These are phyloP conservation scores for Eucidaris tribuloides DNA, from an alignment of 35 echinoderm and acorn worm genomes.

Conservation along the genomic window DNA sequence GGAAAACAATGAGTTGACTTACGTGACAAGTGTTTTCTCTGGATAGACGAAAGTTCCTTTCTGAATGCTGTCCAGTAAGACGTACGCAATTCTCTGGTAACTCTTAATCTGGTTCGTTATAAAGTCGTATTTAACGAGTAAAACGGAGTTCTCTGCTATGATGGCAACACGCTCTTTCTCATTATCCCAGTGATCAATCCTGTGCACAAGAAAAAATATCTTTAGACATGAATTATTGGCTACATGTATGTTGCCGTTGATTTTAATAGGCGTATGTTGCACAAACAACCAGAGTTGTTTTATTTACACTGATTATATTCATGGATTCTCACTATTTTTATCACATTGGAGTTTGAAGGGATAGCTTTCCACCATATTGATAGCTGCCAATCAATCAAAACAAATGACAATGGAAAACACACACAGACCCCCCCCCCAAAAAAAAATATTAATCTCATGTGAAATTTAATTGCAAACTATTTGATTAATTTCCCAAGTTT, in stretches of 20 bases:
- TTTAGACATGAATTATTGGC: background rate
- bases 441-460: too few species aligned
- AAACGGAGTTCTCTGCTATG: constrained; percentile 59
- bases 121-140: constrained; percentile 89
- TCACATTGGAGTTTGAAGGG: too few species aligned
- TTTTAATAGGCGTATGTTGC: background rate
- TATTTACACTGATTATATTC: background rate
- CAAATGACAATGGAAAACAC: too few species aligned
- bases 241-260: background rate
- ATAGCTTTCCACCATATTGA: too few species aligned
- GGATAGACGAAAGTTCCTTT: constrained; percentile 79
- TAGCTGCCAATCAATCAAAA: too few species aligned
- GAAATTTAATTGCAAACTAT: too few species aligned
- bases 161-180: constrained; percentile 79
- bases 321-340: background rate
- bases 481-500: too few species aligned
- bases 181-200: constrained; percentile 94
- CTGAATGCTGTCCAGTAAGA: constrained; percentile 56
- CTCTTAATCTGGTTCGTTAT: constrained; percentile 54
- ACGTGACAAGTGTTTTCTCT: constrained; percentile 85
- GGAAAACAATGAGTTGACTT: constrained; percentile 12
- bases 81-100: constrained; percentile 43
- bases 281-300: background rate
- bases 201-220: background rate
- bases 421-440: too few species aligned